Evolutionary conservation across 2,888 invertebrate species (phyloP).

Genomic region (Brachypalpus laphriformis): DNA sequence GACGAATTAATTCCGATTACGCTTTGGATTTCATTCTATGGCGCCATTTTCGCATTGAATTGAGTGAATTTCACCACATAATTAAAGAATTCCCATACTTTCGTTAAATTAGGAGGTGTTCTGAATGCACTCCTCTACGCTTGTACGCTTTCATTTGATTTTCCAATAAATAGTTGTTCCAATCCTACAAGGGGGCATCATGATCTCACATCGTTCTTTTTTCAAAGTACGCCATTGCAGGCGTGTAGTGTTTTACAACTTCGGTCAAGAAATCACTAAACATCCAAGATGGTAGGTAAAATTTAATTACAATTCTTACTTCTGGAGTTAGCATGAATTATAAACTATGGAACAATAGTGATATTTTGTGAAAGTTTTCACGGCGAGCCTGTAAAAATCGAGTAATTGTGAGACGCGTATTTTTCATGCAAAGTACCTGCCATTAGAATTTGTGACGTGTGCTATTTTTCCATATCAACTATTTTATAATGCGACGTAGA

Average conservation of each 20-base stretch:
- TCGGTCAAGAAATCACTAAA: constrained; percentile 88
- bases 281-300: constrained; percentile 84
- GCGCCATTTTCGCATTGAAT: neutral
- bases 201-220: constrained; percentile 85
- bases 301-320: constrained; percentile 47
- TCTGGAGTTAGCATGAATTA: constrained; percentile 51
- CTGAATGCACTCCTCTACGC: neutral
- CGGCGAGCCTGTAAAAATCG: neutral
- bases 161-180: constrained; percentile 55
- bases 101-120: constrained; percentile 22
- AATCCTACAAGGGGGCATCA: constrained; percentile 39
- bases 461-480: constrained; percentile 24
- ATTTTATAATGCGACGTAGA: neutral
- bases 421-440: constrained; percentile 81
- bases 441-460: constrained; percentile 66
- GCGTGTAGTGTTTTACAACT: constrained; percentile 91
- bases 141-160: constrained; percentile 43
- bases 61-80: constrained; percentile 1
- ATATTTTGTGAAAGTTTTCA: constrained; percentile 27
- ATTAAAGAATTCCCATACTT: neutral
- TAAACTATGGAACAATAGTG: neutral
- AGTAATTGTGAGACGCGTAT: neutral
- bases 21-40: neutral
- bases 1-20: neutral
- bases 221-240: constrained; percentile 94